Percentiles rank a stretch among this genome's conserved stretches.
Evolutionary conservation across 1,140 invertebrate genomes (phyloP).

Genomic region (Nomia melanderi): DNA sequence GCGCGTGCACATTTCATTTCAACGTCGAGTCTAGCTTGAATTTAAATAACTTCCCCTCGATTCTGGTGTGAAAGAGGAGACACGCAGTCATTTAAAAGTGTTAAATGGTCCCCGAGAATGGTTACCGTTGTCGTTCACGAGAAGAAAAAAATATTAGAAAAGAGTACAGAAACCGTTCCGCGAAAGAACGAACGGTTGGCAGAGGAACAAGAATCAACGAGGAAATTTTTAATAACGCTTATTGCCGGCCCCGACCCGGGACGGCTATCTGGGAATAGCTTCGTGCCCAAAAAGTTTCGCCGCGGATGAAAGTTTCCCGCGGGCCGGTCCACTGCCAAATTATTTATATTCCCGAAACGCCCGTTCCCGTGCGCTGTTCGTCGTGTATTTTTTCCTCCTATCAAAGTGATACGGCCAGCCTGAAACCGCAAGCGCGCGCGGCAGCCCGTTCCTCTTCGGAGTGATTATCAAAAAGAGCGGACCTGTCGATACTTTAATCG

Average conservation of each 20-base stretch:
- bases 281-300: constrained; percentile 41
- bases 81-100: background rate
- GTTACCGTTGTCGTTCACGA: background rate
- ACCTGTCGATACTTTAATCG: constrained; percentile 43
- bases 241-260: constrained; percentile 28
- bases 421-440: background rate
- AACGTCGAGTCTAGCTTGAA: too few species aligned
- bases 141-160: background rate
- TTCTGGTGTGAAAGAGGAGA: too few species aligned
- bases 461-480: too few species aligned
- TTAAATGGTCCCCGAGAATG: background rate
- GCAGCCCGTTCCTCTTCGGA: constrained; percentile 70
- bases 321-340: constrained; percentile 26
- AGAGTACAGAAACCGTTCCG: too few species aligned
- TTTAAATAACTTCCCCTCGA: too few species aligned
- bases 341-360: constrained; percentile 35
- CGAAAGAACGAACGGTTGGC: background rate
- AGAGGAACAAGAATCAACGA: constrained; percentile 53
- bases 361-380: constrained; percentile 15
- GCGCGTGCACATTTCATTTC: too few species aligned
- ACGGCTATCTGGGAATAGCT: constrained; percentile 9
- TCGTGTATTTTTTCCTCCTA: constrained; percentile 28
- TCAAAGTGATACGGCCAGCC: constrained; percentile 17
- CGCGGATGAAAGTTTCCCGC: constrained; percentile 21
- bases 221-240: constrained; percentile 71